Conservation (phyloP, 2,888 invertebrate genomes). For the Calameuta idolon region DNA sequence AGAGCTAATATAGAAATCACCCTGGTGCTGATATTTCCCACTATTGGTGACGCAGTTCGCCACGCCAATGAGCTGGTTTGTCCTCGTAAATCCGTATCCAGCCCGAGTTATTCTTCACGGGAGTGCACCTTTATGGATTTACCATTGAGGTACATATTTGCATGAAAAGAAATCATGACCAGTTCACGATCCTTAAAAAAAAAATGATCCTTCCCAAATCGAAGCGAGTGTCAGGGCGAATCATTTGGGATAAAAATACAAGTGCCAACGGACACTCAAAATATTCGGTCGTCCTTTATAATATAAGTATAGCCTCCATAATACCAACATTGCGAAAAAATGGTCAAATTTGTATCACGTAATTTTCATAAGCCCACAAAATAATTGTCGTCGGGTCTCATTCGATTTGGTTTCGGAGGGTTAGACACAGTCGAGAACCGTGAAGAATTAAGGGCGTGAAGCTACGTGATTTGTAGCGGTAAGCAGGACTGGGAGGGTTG, state of each 20-base stretch:
- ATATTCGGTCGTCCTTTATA: too few species aligned
- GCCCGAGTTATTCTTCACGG: neutral
- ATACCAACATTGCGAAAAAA: neutral
- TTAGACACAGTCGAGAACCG: slow-evolving; percentile 14
- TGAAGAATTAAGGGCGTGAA: slow-evolving; percentile 38
- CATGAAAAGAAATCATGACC: neutral
- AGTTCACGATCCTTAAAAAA: neutral
- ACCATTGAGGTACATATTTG: neutral
- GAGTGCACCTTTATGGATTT: neutral
- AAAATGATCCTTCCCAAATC: neutral
- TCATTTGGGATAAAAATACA: neutral
- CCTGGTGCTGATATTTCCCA: slow-evolving; percentile 52
- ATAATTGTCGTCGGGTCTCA: neutral
- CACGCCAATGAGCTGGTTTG: slow-evolving; percentile 23
- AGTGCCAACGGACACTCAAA: too few species aligned
- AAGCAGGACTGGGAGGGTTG: slow-evolving; percentile 34
- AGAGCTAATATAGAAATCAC: slow-evolving; percentile 61
- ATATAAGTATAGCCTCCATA: too few species aligned
- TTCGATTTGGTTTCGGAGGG: neutral
- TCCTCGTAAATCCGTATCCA: slow-evolving; percentile 51
- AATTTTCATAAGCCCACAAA: neutral
- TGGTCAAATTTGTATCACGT: neutral
- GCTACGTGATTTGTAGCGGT: slow-evolving; percentile 37
- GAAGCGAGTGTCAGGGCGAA: neutral
- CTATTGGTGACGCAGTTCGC: slow-evolving; percentile 47